A percentile compares a stretch with the other conserved stretches of the same genome.
These are phyloP conservation scores for Eristalis arbustorum DNA, from an alignment of 2,888 invertebrate species.

Conservation along the genomic window DNA sequence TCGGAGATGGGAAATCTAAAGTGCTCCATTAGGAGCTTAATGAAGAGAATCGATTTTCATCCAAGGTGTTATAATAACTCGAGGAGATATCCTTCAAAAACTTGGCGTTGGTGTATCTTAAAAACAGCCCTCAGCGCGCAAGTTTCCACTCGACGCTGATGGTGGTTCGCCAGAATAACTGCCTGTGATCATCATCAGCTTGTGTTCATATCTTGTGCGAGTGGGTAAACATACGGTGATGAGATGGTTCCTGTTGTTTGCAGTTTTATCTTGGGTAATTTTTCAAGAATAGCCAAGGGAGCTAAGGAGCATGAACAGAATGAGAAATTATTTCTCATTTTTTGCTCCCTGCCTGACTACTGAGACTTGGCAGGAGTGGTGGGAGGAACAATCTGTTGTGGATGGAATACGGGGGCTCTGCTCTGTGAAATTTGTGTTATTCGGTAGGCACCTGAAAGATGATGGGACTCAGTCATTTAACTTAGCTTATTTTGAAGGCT, in stretches of 20 bases:
- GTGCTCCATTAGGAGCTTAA: conserved; percentile 55
- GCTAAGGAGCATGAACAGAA: neutral
- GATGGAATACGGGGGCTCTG: too few relatives aligned
- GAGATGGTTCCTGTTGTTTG: neutral
- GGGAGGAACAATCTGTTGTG: too few relatives aligned
- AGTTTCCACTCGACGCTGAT: neutral
- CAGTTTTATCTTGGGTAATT: neutral
- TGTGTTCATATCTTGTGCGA: conserved; percentile 20
- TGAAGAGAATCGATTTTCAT: conserved; percentile 53
- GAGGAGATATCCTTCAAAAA: conserved; percentile 27
- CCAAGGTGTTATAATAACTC: conserved; percentile 47
- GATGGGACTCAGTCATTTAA: too few relatives aligned
- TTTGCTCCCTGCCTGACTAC: too few relatives aligned
- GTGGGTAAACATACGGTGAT: neutral
- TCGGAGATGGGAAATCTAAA: conserved; percentile 49
- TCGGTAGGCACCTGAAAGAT: too few relatives aligned
- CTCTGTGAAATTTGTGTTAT: too few relatives aligned
- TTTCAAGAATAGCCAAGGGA: neutral
- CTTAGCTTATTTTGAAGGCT: too few relatives aligned
- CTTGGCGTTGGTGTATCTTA: conserved; percentile 8
- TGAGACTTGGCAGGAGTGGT: too few relatives aligned
- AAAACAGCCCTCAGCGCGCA: conserved; percentile 1
- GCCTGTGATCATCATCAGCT: neutral
- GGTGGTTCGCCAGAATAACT: neutral
- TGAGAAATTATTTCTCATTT: neutral